These are phyloP conservation scores for Empidonax alnorum DNA, from an alignment of 2,113 vertebrate genomes.

Conservation along the genomic window DNA sequence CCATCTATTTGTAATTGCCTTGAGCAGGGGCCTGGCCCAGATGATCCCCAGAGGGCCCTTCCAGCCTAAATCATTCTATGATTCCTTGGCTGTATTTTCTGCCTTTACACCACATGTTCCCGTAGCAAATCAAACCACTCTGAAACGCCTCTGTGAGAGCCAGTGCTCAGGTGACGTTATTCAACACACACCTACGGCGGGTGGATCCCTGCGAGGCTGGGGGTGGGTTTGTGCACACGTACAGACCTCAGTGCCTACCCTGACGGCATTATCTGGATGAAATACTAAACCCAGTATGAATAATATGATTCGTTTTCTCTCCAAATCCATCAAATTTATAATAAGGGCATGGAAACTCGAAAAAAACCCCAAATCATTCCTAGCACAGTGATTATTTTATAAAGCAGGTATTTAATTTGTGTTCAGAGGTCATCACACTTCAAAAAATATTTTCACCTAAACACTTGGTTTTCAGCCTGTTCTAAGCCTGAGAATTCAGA, in stretches of 20 bases:
- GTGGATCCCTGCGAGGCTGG: accelerated
- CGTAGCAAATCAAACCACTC: not conserved
- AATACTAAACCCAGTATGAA: not conserved
- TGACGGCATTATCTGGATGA: not conserved
- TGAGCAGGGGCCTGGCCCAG: constrained; percentile 1
- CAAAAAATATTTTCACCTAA: constrained; percentile 53
- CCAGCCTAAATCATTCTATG: not conserved
- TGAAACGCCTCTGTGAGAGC: not conserved
- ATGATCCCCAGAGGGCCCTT: not conserved
- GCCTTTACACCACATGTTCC: not conserved
- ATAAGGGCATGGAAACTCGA: not conserved
- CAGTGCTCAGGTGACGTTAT: not conserved
- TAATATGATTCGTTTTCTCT: not conserved
- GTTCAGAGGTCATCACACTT: constrained; percentile 9
- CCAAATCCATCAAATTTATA: not conserved
- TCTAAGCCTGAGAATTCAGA: constrained; percentile 66
- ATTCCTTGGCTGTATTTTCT: not conserved
- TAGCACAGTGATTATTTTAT: constrained; percentile 1
- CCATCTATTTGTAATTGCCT: not conserved
- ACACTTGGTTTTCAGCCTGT: not conserved
- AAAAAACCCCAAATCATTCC: not conserved
- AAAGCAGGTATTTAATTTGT: constrained; percentile 24
- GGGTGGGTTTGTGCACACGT: not conserved
- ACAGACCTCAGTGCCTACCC: not conserved
- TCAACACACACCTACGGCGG: not conserved